Conservation (phyloP, 2,888 invertebrate species). For the Mythimna albipuncta region DNA sequence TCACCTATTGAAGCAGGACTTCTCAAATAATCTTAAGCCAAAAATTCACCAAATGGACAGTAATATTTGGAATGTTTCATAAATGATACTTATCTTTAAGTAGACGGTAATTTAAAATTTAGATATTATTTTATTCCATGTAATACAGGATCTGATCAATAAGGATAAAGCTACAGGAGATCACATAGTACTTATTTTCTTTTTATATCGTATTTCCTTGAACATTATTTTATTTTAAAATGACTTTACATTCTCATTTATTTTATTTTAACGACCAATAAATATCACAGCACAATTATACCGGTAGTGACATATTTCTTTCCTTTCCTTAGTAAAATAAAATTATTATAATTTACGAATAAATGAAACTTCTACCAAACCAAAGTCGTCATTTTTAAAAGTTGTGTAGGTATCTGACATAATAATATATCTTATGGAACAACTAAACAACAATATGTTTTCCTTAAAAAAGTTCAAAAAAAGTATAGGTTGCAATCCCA, state of each 20-base stretch:
- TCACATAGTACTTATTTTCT: background rate
- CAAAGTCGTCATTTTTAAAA: no score
- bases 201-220: conserved; percentile 16
- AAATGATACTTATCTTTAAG: no score
- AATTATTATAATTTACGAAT: conserved; percentile 1
- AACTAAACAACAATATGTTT: no score
- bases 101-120: background rate
- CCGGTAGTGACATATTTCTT: conserved; percentile 5
- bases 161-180: conserved; percentile 15
- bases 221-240: conserved; percentile 17
- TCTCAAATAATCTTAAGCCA: no score
- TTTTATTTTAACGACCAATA: conserved; percentile 29
- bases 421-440: no score
- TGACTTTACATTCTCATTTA: conserved; percentile 11
- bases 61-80: no score
- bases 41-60: no score
- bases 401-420: no score
- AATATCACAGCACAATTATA: conserved; percentile 5
- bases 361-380: background rate
- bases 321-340: background rate
- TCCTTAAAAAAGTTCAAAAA: no score
- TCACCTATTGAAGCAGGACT: no score
- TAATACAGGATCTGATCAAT: background rate
- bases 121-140: background rate
- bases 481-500: no score